A percentile compares a stretch with the other conserved stretches of the same genome.
Evolutionary conservation across 2,888 invertebrate species (phyloP).

Genomic region (Parelbella ahira): DNA sequence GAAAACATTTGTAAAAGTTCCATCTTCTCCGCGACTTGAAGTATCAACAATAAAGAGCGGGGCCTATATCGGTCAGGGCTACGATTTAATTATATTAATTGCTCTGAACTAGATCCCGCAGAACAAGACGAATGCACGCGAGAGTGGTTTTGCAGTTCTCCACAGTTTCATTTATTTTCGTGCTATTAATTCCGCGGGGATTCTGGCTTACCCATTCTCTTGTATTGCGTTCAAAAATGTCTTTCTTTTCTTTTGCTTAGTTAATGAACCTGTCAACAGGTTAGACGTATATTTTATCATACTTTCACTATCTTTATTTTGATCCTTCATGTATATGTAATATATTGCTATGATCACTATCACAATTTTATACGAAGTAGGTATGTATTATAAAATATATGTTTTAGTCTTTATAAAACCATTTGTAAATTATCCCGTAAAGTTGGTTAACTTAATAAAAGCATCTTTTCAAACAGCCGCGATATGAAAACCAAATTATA

Average conservation of each 20-base stretch:
- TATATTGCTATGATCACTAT: too few species aligned
- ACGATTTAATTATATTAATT: conserved; percentile 24
- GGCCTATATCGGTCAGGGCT: conserved; percentile 23
- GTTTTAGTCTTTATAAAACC: too few species aligned
- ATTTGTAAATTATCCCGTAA: too few species aligned
- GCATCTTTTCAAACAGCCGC: too few species aligned
- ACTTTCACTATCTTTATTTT: too few species aligned
- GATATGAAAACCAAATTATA: too few species aligned
- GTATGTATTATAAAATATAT: too few species aligned
- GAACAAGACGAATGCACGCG: conserved; percentile 14
- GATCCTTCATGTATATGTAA: too few species aligned
- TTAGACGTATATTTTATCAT: too few species aligned
- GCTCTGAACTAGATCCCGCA: conserved; percentile 21
- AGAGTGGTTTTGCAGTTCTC: conserved; percentile 12
- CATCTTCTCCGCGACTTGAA: conserved; percentile 11
- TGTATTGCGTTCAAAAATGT: conserved; percentile 6
- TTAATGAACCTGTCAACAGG: too few species aligned
- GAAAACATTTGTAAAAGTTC: not conserved
- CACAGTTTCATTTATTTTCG: conserved; percentile 14
- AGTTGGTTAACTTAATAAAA: too few species aligned
- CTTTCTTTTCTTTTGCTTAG: not conserved
- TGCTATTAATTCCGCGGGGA: not conserved
- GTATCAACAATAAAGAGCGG: conserved; percentile 11
- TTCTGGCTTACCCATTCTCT: not conserved
- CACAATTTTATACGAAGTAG: too few species aligned